Evolutionary conservation across 1,140 invertebrate species (phyloP), one percentile per base, ranked within the genome.

Genomic region (Aphelenchoides besseyi): DNA sequence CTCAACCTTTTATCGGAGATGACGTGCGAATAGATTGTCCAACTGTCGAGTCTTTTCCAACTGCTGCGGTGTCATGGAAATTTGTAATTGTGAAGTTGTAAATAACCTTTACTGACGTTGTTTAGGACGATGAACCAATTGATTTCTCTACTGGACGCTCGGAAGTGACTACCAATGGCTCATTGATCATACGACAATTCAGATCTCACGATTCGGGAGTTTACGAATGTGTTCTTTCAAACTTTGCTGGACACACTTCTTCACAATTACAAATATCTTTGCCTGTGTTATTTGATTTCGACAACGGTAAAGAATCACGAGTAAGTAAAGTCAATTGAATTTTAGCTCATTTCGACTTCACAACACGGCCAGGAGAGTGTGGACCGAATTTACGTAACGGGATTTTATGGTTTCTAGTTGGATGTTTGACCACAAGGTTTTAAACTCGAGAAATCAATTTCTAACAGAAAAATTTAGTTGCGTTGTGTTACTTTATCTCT

Each of bases 381-480:
- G 18, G 16, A 16, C 68, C 18, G 64, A 16, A 69, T 30, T 29
- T 69, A 12, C 63, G 67, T n/a, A 69, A 69, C 64, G 64, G 64
- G 18, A 16, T 71, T n/a, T 37, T 72, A 3, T 74, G 72, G 70
- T 72, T 72, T 30, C 18, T 72, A 26, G 32, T 70, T 48, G 70
- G 70, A 2, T 72, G 70, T 61, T n/a, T 72, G 16, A 74, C 53
- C 9, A 72, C 70, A 5, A 66, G 55, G 55, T 59, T 8, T 8
- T 59, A 59, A 5, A 59, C 29, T 5, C 12, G 5, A 8, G 3
- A 26, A 59, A 12, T 59, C 3, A 26, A 32, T 32, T 18, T 8
- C 3, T 59, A 23, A 59, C 29, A 8, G 5, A 32, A 8, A 12
- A 3, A 26, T 59, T 59, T 28, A 35, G 29, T 48, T 72, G 69